Conservation (phyloP, 2,797 vertebrate species). For the Helarctos malayanus region DNA sequence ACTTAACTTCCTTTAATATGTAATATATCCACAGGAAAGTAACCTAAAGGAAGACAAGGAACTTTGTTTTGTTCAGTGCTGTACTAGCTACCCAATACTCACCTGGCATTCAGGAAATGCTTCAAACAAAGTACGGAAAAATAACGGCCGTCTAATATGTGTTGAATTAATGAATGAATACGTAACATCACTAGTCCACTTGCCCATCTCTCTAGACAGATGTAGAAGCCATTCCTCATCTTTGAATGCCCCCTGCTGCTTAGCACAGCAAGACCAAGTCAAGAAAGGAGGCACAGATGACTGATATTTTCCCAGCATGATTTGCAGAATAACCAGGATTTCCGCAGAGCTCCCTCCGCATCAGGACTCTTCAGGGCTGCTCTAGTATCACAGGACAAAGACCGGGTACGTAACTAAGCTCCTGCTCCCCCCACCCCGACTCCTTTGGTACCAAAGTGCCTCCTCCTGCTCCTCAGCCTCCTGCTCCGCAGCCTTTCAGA, state of each 20-base stretch:
- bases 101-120: background rate
- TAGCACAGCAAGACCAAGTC: background rate
- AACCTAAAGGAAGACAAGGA: background rate
- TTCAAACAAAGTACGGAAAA: background rate
- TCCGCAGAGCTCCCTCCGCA: background rate
- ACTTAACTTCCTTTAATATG: constrained; percentile 16
- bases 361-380: background rate
- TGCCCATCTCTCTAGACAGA: background rate
- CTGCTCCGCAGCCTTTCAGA: background rate
- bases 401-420: too few species aligned
- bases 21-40: background rate
- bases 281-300: background rate
- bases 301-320: background rate
- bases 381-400: background rate
- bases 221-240: background rate
- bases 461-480: background rate
- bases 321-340: background rate
- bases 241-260: background rate
- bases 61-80: background rate
- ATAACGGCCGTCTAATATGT: background rate
- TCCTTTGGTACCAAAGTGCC: too few species aligned
- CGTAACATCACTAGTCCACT: background rate
- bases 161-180: background rate
- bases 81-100: background rate
- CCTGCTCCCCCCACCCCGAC: rapidly evolving